Conservation (phyloP, 2,113 vertebrate genomes). For the Acrocephalus arundinaceus region DNA sequence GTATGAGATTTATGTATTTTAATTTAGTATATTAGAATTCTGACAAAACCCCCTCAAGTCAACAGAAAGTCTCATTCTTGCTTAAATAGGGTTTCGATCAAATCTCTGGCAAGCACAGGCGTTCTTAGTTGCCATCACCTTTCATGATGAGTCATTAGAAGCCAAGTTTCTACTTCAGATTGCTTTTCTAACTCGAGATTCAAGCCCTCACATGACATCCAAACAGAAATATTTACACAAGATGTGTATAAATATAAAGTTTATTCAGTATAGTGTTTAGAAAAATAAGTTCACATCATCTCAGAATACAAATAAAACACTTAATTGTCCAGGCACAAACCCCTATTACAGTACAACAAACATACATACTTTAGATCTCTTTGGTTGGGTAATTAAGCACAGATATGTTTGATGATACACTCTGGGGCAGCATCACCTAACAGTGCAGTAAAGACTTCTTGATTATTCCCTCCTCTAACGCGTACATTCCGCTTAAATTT, state of each 20-base stretch:
- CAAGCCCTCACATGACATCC: neutral
- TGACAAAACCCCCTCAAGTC: neutral
- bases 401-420: conserved; percentile 76
- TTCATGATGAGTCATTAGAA: neutral
- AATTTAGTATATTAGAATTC: neutral
- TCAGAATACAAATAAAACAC: conserved; percentile 96
- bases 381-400: conserved; percentile 90
- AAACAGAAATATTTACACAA: conserved; percentile 36
- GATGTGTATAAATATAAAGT: conserved; percentile 98
- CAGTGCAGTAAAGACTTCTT: conserved; percentile 75
- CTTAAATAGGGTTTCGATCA: neutral
- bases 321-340: conserved; percentile 85
- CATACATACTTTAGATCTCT: conserved; percentile 84
- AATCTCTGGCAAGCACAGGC: neutral
- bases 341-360: conserved; percentile 86
- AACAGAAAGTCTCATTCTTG: neutral
- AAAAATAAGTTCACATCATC: conserved; percentile 99
- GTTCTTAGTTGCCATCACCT: neutral
- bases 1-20: neutral
- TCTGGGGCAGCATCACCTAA: conserved; percentile 76
- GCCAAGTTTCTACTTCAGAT: neutral
- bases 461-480: conserved; percentile 69
- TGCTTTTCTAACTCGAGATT: neutral
- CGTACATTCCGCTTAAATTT: conserved; percentile 70
- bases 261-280: conserved; percentile 99